Base-by-base conservation (phyloP, 2,888 invertebrate genomes). In the Chloroclystis v-ata region DNA sequence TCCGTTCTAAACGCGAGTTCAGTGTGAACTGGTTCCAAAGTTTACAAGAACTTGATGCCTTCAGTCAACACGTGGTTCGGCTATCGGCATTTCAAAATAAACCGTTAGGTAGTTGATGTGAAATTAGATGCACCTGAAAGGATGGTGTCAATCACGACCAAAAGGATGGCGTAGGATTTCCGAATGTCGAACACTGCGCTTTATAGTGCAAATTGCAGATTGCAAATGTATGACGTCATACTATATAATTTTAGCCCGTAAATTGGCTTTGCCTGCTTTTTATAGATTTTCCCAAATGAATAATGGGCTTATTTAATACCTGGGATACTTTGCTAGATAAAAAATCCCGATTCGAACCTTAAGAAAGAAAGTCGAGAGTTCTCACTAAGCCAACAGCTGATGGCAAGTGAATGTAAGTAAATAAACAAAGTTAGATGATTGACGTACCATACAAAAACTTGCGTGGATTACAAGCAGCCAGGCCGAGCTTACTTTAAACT, bases 11-110 rank as follows among this genome's bases (percentile, higher is more conserved):
- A 20, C 5, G 20, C 20, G 5, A 20, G 20, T 4, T 20, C 59
- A 42, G 11, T 4, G 28, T 40, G 46, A 3, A 37, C 46, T 57
- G 56, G 59, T 51, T 14, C 16, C 5, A 63, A 66, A 61, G 70
- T 69, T 67, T 71, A 72, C 67, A 59, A 64, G 78, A 78, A 63
- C 69, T 73, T 79, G 81, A 33, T 9, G n/a, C 43, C 54, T 63
- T 82, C 84, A 71, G 63, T 85, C 83, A 75, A 70, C 75, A 73
- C 73, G 72, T 74, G 78, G 77, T 67, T 66, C 65, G 65, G 71
- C 67, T 74, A 73, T 77, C 71, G 84, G 81, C 83, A 76, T 72
- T 64, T 67, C 63, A 80, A 84, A 85, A 84, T 83, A 86, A 85
- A 86, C 85, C 61, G 57, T 55, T 56, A 50, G 26, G 40, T n/a